Evolutionary conservation across 2,888 invertebrate species (phyloP), one percentile per base, ranked within the genome.

Genomic region (Endotricha flammealis): DNA sequence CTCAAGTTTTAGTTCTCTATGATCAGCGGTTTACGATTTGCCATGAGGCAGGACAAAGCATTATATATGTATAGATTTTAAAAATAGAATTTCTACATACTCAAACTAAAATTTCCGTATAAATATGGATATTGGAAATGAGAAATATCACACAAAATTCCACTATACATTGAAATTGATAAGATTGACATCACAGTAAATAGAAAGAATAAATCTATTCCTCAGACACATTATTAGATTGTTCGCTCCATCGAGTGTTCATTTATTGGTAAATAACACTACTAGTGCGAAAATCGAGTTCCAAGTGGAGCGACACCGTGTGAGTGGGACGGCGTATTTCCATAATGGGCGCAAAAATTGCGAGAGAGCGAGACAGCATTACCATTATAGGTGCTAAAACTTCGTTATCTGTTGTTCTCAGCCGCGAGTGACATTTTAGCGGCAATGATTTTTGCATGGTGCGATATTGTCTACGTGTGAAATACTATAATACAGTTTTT

Each of bases 231-330:
- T 64, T 66, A 72, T 72, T 65, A 56, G 57, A 64, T 72, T 27
- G 27, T 27, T 68, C 44, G 42, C 54, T 45, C 55, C 49, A 58
- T 57, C 59, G 63, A 60, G 47, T 46, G 41, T 51, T 63, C 64
- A 58, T 57, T 60, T 63, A 53, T 51, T 62, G 52, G 57, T 59
- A 60, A 67, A 64, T 61, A 58, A 31, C 44, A 47, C 42, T 43
- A 47, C 42, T 59, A 53, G 48, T 62, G 58, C 44, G 56, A 36
- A 54, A 64, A 70, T 64, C 56, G 48, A 57, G 65, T 71, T 65
- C 54, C 50, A 44, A 48, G 20, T 14, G 14, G 20, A 20, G 20
- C 20, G 4, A n/a, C 6, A 7, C 20, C n/a, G 20, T 8, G 20
- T 6, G 20, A 16, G n/a, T 17, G 13, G 12, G 22, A 12, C 10